Evolutionary conservation across 2,797 vertebrate species (phyloP).

Genomic region (Threskiornis aethiopicus): DNA sequence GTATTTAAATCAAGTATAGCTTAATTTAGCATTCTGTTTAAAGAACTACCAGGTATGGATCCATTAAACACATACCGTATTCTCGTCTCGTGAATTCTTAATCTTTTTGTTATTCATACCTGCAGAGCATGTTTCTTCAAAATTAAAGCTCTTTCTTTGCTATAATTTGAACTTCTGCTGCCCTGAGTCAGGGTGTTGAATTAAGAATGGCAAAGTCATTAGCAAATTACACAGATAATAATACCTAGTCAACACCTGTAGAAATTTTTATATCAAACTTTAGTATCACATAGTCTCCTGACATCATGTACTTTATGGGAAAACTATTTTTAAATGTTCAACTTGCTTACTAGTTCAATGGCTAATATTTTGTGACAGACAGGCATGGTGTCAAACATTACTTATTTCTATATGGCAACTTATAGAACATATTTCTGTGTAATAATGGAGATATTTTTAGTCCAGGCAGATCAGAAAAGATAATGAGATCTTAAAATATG

Average conservation of each 20-base stretch:
- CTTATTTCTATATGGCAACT: background rate
- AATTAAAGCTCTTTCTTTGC: background rate
- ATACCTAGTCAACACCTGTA: background rate
- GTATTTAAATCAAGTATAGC: slow-evolving; percentile 37
- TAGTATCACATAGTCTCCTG: background rate
- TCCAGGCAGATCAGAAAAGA: background rate
- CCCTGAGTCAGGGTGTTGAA: background rate
- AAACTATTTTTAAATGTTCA: background rate
- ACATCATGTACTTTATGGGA: background rate
- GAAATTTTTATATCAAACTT: background rate
- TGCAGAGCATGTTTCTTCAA: background rate
- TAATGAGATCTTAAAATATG: background rate
- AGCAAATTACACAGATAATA: background rate
- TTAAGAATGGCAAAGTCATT: background rate
- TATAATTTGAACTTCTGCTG: background rate
- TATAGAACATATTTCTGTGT: background rate
- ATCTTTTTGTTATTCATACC: background rate
- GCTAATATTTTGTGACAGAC: background rate
- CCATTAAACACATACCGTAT: background rate
- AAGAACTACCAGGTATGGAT: background rate
- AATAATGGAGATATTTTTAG: background rate
- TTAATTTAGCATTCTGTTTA: background rate
- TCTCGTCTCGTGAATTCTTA: background rate
- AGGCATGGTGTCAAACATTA: background rate
- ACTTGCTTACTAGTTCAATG: background rate